Conservation (phyloP, 2,113 vertebrate species). For the Burhinus oedicnemus region DNA sequence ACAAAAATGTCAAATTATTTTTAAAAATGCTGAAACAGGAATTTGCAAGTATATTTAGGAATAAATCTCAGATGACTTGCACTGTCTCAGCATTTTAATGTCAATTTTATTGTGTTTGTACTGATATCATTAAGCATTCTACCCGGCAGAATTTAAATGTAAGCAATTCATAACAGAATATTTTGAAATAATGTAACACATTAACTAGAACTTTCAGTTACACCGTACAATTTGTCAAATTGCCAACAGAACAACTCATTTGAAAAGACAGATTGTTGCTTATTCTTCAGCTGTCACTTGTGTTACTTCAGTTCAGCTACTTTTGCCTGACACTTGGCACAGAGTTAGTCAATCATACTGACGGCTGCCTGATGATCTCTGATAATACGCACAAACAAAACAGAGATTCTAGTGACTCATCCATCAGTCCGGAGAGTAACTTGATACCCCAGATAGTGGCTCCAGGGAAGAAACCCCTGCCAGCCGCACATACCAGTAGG, state of each 20-base stretch:
- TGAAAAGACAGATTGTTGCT: slow-evolving; percentile 67
- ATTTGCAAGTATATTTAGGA: slow-evolving; percentile 12
- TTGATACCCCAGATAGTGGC: background rate
- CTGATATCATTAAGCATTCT: slow-evolving; percentile 36
- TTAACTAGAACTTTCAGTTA: slow-evolving; percentile 51
- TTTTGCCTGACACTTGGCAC: slow-evolving; percentile 33
- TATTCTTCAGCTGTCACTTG: slow-evolving; percentile 69
- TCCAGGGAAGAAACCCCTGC: slow-evolving; percentile 21
- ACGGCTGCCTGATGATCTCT: slow-evolving; percentile 61
- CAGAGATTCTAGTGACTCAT: slow-evolving; percentile 49
- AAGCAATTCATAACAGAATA: slow-evolving; percentile 56
- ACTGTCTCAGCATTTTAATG: slow-evolving; percentile 28
- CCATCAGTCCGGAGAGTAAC: slow-evolving; percentile 22
- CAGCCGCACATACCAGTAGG: background rate
- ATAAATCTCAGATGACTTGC: slow-evolving; percentile 38
- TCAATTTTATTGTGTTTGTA: slow-evolving; percentile 35
- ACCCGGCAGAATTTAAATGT: slow-evolving; percentile 37
- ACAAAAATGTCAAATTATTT: slow-evolving; percentile 52
- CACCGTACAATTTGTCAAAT: slow-evolving; percentile 49
- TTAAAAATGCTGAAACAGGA: slow-evolving; percentile 41
- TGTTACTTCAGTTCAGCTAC: slow-evolving; percentile 54
- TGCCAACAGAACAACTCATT: slow-evolving; percentile 61
- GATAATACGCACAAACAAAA: slow-evolving; percentile 58
- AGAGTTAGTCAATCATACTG: slow-evolving; percentile 57
- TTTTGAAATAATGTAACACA: slow-evolving; percentile 56